Base-by-base conservation (phyloP, 2,113 vertebrate species). In the Lycaon pictus region DNA sequence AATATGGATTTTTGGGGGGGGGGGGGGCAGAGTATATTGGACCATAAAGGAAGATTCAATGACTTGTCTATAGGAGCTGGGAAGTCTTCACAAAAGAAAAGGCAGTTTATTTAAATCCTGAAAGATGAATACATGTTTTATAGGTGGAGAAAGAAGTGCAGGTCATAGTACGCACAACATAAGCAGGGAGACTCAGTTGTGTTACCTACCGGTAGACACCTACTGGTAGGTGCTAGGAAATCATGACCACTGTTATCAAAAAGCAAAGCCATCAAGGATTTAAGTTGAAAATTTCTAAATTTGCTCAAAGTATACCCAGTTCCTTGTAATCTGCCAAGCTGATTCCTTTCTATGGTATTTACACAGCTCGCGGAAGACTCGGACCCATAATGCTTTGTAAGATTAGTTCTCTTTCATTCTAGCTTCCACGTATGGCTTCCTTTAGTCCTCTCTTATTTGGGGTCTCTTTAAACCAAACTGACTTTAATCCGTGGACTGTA, bases 401-500 rank as follows among this genome's bases (percentile, higher is more conserved):
- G 84, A 96, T 62, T 58, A 98, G 86, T 86, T 48, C 69, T 83
- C 56, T 95, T 60, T 84, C 43, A 25, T 76, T 85, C 71, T 58
- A 48, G 9, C 89, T 84, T 89, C 60, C 93, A 84, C 25, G 53
- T 58, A 43, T 29, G 72, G 7, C 56, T 96, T 95, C 71, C 83
- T 91, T n/a, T 48, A 90, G 63, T 96, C 97, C 76, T 94, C 92
- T 72, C 19, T 95, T 94, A 62, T 88, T 92, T 77, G 56, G 82
- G 53, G 85, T 88, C 81, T 90, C 92, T 95, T 97, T 95, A 93
- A 94, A 84, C 35, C 43, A 53, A 93, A 90, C 19, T 23, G 55
- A 77, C 97, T 97, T 97, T 97, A 85, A 98, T 98, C 97, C 96
- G 53, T 92, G 53, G 72, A 93, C 90, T 96, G 88, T 77, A 93